Percentiles rank a stretch among this genome's conserved stretches.
phyloP scores from a whole-genome alignment of 2,888 invertebrate genomes.

The Lordiphosa fenestrarum region DNA sequence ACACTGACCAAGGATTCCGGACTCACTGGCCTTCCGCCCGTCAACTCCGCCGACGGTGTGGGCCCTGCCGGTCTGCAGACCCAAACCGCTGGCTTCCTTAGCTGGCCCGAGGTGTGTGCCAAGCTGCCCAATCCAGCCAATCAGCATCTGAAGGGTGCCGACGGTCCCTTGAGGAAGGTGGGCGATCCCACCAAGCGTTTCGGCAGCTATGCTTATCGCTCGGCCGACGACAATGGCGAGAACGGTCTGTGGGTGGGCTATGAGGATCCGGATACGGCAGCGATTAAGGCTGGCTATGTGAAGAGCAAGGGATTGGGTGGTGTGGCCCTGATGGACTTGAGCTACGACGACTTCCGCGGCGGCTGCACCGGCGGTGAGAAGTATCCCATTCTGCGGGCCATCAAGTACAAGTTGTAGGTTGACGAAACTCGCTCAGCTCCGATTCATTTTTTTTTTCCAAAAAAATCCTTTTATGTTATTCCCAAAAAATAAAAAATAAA shows the following conservation, averaged over 20 bases:
- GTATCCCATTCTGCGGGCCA: constrained; percentile 88
- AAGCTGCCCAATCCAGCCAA: constrained; percentile 86
- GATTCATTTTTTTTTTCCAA: constrained; percentile 8
- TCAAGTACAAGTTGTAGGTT: constrained; percentile 83
- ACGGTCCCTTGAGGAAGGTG: constrained; percentile 86
- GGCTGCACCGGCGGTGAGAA: constrained; percentile 89
- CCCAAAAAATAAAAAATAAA: background rate
- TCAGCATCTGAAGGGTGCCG: constrained; percentile 83
- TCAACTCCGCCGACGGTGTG: constrained; percentile 85
- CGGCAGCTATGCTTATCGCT: constrained; percentile 89
- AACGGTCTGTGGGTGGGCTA: constrained; percentile 90
- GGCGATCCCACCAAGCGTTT: constrained; percentile 90
- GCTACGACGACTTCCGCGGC: constrained; percentile 90
- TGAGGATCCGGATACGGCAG: constrained; percentile 91
- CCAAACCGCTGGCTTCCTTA: constrained; percentile 85
- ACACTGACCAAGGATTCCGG: constrained; percentile 88
- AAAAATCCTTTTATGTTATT: background rate
- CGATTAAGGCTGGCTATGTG: constrained; percentile 88
- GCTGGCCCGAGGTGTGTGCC: constrained; percentile 90
- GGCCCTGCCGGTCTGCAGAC: constrained; percentile 88
- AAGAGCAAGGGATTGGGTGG: constrained; percentile 89
- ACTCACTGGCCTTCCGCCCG: constrained; percentile 89
- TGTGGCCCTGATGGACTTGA: constrained; percentile 87
- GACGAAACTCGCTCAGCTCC: background rate
- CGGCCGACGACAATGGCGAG: constrained; percentile 84